These are phyloP conservation scores for Oikopleura vanhoeffeni DNA, from an alignment of 23 tunicate genomes.

Conservation along the genomic window DNA sequence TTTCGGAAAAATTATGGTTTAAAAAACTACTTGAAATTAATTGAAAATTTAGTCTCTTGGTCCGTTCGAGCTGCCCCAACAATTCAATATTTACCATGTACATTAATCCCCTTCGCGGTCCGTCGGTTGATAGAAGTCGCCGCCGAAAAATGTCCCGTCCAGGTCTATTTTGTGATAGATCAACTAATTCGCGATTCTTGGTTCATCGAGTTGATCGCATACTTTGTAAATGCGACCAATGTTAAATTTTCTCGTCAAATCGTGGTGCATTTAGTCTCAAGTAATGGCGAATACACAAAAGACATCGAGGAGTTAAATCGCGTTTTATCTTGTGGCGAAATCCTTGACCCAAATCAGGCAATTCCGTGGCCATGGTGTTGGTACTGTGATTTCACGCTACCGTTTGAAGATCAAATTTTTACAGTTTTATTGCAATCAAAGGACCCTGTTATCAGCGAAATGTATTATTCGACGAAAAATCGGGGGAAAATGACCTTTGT, in stretches of 20 bases:
- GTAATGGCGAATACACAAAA: not conserved
- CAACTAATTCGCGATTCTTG: not conserved
- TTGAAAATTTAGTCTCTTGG: conserved; percentile 1
- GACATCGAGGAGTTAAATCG: not conserved
- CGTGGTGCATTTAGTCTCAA: not conserved
- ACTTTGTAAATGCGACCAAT: not conserved
- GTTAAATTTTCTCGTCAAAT: not conserved
- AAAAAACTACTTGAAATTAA: no score
- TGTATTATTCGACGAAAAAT: not conserved
- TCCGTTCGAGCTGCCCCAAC: conserved; percentile 4
- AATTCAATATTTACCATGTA: not conserved
- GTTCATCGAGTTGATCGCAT: not conserved
- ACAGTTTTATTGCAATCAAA: not conserved
- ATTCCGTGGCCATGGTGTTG: conserved; percentile 2
- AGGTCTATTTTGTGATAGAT: not conserved
- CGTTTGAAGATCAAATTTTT: not conserved
- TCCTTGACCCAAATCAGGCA: not conserved
- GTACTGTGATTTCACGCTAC: not conserved
- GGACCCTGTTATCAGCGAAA: not conserved
- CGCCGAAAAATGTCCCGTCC: not conserved
- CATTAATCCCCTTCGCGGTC: not conserved
- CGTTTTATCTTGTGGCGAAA: not conserved
- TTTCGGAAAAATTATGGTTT: no score
- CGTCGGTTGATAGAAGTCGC: not conserved
- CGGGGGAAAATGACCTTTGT: not conserved